Base-by-base conservation (phyloP, 2,797 vertebrate genomes). In the Botia almorhae region DNA sequence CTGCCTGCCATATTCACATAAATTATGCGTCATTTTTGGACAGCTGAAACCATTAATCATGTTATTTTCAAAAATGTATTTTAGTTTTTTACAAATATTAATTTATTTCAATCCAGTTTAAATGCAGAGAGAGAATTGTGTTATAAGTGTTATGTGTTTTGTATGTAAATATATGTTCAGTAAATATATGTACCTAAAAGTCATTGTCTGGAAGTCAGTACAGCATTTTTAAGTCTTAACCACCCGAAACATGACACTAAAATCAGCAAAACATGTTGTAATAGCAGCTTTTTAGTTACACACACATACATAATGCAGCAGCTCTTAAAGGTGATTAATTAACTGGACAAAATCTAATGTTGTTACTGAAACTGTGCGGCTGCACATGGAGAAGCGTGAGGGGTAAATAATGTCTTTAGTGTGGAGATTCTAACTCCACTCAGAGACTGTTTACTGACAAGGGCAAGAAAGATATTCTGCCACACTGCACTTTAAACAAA, bases 401-500 rank as follows among this genome's bases (percentile, higher is more conserved):
- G 10, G 23, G 39, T 53, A 48, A 75, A 43, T 39, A n/a, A 76
- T 67, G 63, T 33, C 33, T 67, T 19, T 23, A 58, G 74, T 69
- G 75, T 56, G 33, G 63, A 67, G 29, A 68, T 36, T 68, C 51
- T 69, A 19, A 50, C 36, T 77, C 26, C 60, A 50, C 65, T 77
- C 26, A 21, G 39, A 0, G 16, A 43, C 10, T 77, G 80, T 71
- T 77, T 70, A 72, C 53, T 33, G 81, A 55, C 46, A 17, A 51
- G 43, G 0, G 12, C 39, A 73, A 74, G 75, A 82, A 64, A 61
- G 70, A 82, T 69, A 77, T 78, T 72, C 75, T 73, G 50, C 14
- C 74, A 72, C 58, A 46, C 26, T 29, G 53, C 61, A 64, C 67
- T 77, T 72, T 78, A 77, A 77, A 82, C 74, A 82, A 77, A 77